Percentiles rank a stretch among this genome's conserved stretches.
Conservation (phyloP, 2,888 invertebrate species). For the Acrobasis repandana region DNA sequence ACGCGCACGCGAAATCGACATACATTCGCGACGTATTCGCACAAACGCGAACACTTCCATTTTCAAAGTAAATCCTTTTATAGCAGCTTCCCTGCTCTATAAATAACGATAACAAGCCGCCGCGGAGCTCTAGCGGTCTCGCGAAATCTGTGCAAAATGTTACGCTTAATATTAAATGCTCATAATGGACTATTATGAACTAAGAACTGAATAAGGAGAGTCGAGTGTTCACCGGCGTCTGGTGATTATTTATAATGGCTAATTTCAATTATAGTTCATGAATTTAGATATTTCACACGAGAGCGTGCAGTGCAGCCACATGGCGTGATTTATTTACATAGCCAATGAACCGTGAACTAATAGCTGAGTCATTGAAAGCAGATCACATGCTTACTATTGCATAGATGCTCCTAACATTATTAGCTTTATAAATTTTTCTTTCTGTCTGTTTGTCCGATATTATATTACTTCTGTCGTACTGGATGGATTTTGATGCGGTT, state of each 20-base stretch:
- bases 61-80: conserved; percentile 57
- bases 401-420: not conserved
- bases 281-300: conserved; percentile 31
- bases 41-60: conserved; percentile 47
- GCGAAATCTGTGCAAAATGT: conserved; percentile 54
- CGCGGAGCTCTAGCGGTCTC: conserved; percentile 40
- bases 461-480: too few species aligned
- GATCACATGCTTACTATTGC: not conserved
- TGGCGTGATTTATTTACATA: conserved; percentile 11
- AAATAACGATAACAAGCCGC: conserved; percentile 54
- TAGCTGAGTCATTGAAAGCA: not conserved
- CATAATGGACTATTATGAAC: conserved; percentile 47
- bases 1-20: conserved; percentile 63
- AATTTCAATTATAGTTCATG: conserved; percentile 27
- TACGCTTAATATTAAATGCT: conserved; percentile 38
- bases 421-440: too few species aligned
- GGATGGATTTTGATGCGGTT: too few species aligned
- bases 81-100: conserved; percentile 49
- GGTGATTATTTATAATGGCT: conserved; percentile 43
- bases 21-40: conserved; percentile 56
- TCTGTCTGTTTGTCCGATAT: too few species aligned
- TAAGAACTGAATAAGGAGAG: conserved; percentile 51
- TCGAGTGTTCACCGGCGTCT: conserved; percentile 42
- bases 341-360: conserved; percentile 1
- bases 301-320: conserved; percentile 9